Base-by-base conservation (phyloP, 2,113 vertebrate genomes). In the Ploceus nigricollis region DNA sequence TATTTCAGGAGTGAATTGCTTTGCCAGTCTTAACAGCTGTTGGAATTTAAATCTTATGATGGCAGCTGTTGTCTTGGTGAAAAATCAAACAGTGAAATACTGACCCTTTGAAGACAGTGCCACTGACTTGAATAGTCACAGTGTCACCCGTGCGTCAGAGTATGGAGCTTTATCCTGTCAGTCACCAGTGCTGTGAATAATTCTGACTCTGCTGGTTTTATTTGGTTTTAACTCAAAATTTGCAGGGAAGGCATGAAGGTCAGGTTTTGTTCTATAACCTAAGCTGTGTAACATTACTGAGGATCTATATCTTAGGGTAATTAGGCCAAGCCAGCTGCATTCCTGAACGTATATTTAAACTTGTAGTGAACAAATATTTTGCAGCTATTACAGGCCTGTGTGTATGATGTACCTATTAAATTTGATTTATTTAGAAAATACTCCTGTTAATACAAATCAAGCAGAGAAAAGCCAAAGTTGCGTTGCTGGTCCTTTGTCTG, bases 21-120 rank as follows among this genome's bases (percentile, higher is more conserved):
- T 88, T 86, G 88, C 73, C 33, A 39, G n/a, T 93, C 51, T 76
- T 82, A 78, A 82, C 86, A 92, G 89, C 93, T 90, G 66, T 82
- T 87, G 85, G 82, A 82, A 84, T 96, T 85, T 87, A 57, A 82
- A 51, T 72, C 77, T 94, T 86, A 56, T 15, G 65, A 58, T 73
- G 63, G 95, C 95, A 97, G 96, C 96, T 97, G 94, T 94, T 96
- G 91, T 91, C 88, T 69, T 81, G 89, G 76, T 93, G 91, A 93
- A 97, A 94, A 95, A 83, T 87, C 88, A 91, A 48, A 84, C 58
- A 63, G 64, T 78, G 88, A 78, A 95, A 90, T 90, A 40, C 64
- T 94, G 88, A 90, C 80, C 94, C 93, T 92, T 94, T 94, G 86
- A 94, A 96, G 94, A 86, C 75, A 63, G 58, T 90, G 93, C 58